Percentiles rank a stretch among this genome's conserved stretches.
phyloP scores from a whole-genome alignment of 30 jellyfish, hydroid and myxozoan species.

The Hydractinia echinata region DNA sequence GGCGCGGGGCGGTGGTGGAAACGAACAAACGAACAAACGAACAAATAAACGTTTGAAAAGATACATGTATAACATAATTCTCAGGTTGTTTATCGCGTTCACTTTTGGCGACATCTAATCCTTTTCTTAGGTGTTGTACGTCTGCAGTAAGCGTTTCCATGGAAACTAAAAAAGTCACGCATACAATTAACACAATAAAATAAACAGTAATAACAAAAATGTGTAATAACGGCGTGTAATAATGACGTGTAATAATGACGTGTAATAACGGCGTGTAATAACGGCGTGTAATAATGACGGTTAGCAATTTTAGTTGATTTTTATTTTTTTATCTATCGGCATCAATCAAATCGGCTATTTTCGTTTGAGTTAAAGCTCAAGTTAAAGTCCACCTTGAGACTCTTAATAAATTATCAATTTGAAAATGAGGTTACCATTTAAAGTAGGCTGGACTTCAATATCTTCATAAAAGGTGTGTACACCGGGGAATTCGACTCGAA shows the following conservation, averaged over 20 bases:
- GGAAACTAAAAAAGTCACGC: conserved; percentile 45
- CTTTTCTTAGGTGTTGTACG: conserved; percentile 84
- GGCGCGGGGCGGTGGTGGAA: neutral
- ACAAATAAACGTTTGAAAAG: conserved; percentile 36
- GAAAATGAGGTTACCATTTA: conserved; percentile 49
- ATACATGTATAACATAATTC: conserved; percentile 73
- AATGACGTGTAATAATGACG: too few species aligned
- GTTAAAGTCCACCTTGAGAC: neutral
- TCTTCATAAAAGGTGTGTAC: conserved; percentile 56
- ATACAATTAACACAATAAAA: too few species aligned
- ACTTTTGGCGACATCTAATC: conserved; percentile 74
- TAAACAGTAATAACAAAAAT: too few species aligned
- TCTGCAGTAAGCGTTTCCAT: conserved; percentile 83
- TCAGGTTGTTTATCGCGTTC: conserved; percentile 90
- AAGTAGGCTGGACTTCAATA: conserved; percentile 59
- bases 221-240: too few species aligned
- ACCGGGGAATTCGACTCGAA: conserved; percentile 56
- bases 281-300: too few species aligned
- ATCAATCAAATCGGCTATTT: too few species aligned
- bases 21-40: neutral
- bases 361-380: too few species aligned
- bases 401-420: neutral
- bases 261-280: too few species aligned
- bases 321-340: too few species aligned
- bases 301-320: too few species aligned